Percentiles rank a stretch among this genome's conserved stretches.
Conservation (phyloP, 2,888 invertebrate species). For the Mycalesis mineus region DNA sequence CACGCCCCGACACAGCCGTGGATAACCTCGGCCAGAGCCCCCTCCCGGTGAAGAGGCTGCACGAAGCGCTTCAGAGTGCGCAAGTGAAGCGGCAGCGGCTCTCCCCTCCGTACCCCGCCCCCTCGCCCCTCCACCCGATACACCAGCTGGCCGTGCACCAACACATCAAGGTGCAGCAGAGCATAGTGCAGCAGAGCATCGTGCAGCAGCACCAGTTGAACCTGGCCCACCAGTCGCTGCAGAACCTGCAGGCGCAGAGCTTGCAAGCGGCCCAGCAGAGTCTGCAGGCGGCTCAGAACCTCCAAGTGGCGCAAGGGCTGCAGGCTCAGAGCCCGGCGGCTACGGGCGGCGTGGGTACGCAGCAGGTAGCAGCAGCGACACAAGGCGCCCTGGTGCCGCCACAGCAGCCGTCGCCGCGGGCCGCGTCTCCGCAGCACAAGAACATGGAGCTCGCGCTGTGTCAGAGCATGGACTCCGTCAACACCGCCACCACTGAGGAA, state of each 20-base stretch:
- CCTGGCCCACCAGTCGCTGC: slow-evolving; percentile 69
- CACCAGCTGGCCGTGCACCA: slow-evolving; percentile 72
- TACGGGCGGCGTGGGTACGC: slow-evolving; percentile 57
- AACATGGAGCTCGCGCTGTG: slow-evolving; percentile 86
- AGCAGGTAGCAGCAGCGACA: slow-evolving; percentile 59
- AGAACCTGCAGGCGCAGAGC: slow-evolving; percentile 61
- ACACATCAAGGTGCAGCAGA: slow-evolving; percentile 72
- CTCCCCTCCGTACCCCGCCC: slow-evolving; percentile 77
- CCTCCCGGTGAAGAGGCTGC: slow-evolving; percentile 79
- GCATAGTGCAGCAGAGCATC: slow-evolving; percentile 71
- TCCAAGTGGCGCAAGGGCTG: slow-evolving; percentile 59
- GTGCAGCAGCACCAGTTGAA: slow-evolving; percentile 73
- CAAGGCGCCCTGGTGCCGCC: slow-evolving; percentile 69
- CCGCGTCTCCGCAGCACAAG: slow-evolving; percentile 68
- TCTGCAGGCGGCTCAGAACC: slow-evolving; percentile 45
- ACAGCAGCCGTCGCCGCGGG: slow-evolving; percentile 57
- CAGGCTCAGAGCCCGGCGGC: slow-evolving; percentile 44
- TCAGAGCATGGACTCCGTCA: slow-evolving; percentile 98
- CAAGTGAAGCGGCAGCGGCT: slow-evolving; percentile 81
- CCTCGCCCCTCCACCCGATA: slow-evolving; percentile 64
- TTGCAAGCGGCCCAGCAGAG: slow-evolving; percentile 50
- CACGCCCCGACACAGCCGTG: slow-evolving; percentile 77
- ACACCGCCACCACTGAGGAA: slow-evolving; percentile 96
- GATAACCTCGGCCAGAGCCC: slow-evolving; percentile 78
- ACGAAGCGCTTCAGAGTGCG: slow-evolving; percentile 79